Percentiles rank a stretch among this genome's conserved stretches.
phyloP scores from a whole-genome alignment of 2,113 vertebrate genomes.

The Bombycilla garrulus region DNA sequence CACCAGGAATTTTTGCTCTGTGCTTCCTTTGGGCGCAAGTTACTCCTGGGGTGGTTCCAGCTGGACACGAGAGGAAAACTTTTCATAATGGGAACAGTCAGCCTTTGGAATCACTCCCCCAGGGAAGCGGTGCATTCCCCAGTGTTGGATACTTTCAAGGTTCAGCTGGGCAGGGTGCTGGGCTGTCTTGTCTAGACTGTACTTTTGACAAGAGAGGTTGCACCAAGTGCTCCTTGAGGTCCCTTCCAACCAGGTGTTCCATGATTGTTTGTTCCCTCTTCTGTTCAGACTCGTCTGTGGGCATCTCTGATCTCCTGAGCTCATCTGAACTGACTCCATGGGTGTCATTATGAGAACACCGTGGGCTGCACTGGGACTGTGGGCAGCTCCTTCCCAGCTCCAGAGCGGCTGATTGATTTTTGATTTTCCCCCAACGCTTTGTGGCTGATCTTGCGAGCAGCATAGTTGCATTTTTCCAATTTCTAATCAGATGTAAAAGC shows the following conservation, averaged over 20 bases:
- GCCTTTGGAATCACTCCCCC: not conserved
- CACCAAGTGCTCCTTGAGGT: not conserved
- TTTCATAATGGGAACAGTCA: not conserved
- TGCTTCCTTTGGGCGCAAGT: not conserved
- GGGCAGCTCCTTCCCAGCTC: not conserved
- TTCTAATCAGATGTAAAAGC: not conserved
- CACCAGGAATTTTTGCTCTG: rapidly evolving
- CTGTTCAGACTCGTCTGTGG: not conserved
- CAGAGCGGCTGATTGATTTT: not conserved
- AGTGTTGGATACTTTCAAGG: not conserved
- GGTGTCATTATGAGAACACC: not conserved
- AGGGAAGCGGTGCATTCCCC: not conserved
- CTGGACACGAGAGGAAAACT: not conserved
- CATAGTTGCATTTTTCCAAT: not conserved
- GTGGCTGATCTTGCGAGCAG: not conserved
- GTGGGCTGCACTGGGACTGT: not conserved
- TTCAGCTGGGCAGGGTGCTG: not conserved
- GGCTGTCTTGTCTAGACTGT: rapidly evolving
- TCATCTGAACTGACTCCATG: not conserved
- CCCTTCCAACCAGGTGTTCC: not conserved
- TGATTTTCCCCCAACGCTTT: not conserved
- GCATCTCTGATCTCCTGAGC: not conserved
- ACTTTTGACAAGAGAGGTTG: not conserved
- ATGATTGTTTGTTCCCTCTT: not conserved
- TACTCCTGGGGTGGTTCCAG: not conserved